Conservation (phyloP, 2,797 vertebrate species). For the Melanogrammus aeglefinus region DNA sequence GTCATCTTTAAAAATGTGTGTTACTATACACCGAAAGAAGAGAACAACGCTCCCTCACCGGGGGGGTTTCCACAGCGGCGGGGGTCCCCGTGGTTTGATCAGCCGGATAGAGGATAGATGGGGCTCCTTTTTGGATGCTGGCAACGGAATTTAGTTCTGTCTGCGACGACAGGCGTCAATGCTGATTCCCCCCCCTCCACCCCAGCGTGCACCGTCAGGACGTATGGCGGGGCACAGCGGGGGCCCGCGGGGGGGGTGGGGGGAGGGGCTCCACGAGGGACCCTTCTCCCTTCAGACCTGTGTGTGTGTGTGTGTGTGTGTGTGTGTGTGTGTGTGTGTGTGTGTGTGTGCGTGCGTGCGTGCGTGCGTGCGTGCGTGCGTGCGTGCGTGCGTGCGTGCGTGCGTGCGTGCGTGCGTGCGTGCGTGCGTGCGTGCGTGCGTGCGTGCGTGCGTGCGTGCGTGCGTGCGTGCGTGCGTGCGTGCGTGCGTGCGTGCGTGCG, state of each 20-base stretch:
- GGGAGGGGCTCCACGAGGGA: not conserved
- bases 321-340: no score
- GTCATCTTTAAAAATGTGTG: conserved; percentile 73
- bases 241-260: conserved; percentile 41
- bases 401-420: not conserved
- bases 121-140: conserved; percentile 33
- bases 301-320: no score
- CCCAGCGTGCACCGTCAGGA: not conserved
- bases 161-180: conserved; percentile 68
- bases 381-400: no score
- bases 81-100: conserved; percentile 55
- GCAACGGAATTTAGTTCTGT: conserved; percentile 65
- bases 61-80: conserved; percentile 54
- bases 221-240: conserved; percentile 59
- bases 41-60: conserved; percentile 29
- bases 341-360: not conserved
- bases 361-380: no score
- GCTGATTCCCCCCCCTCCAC: conserved; percentile 63
- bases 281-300: no score
- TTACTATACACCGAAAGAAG: conserved; percentile 50
- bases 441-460: no score
- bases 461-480: no score
- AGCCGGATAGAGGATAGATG: conserved; percentile 60
- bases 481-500: not conserved
- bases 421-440: no score